phyloP scores from a whole-genome alignment of 2,888 invertebrate species.

The Dryadula phaetusa region DNA sequence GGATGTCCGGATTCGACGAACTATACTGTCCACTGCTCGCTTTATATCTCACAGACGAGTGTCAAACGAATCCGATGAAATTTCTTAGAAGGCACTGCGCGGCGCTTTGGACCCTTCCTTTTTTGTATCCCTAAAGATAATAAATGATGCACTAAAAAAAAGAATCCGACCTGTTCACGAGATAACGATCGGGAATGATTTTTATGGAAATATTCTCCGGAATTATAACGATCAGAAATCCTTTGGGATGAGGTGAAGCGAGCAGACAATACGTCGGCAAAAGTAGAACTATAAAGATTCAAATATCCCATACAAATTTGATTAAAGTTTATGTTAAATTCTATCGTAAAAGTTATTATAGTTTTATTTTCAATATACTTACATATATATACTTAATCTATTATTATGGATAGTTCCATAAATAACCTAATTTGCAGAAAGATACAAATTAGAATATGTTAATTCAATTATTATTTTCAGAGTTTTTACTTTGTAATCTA shows the following conservation, averaged over 20 bases:
- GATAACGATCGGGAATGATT: conserved; percentile 82
- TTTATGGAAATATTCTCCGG: conserved; percentile 82
- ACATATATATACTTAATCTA: too few species aligned
- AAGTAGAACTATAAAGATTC: conserved; percentile 54
- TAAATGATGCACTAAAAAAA: conserved; percentile 81
- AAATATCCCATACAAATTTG: conserved; percentile 56
- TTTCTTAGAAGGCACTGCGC: conserved; percentile 81
- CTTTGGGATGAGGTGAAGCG: conserved; percentile 80
- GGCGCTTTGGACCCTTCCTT: conserved; percentile 78
- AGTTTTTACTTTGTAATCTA: not conserved
- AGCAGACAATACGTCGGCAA: conserved; percentile 82
- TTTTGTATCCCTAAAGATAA: conserved; percentile 81
- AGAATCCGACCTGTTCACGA: conserved; percentile 80
- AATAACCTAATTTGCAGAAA: too few species aligned
- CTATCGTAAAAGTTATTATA: conserved; percentile 19
- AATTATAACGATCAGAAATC: conserved; percentile 81
- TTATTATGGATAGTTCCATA: too few species aligned
- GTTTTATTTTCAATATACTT: too few species aligned
- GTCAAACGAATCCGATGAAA: conserved; percentile 78
- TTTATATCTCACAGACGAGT: conserved; percentile 79
- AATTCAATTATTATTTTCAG: not conserved
- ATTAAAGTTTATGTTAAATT: conserved; percentile 48
- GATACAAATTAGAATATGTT: too few species aligned
- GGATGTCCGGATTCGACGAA: conserved; percentile 66
- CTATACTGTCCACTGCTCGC: conserved; percentile 67